Evolutionary conservation across 2,888 invertebrate genomes (phyloP), one percentile per base, ranked within the genome.

Genomic region (Lycaena phlaeas): DNA sequence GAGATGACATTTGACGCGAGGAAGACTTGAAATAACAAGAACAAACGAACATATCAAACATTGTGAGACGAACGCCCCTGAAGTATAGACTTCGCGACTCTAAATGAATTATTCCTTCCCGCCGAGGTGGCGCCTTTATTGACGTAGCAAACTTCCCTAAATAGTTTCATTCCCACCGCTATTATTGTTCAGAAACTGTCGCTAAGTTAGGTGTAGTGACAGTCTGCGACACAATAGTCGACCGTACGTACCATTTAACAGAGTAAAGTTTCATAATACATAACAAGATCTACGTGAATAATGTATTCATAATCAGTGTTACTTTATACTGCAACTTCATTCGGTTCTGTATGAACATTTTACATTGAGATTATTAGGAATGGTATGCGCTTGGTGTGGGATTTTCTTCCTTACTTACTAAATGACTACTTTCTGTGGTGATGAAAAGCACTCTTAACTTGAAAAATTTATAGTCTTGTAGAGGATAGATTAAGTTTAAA

Each of bases 31-130:
- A 29, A 38, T 36, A 31, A 46, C 40, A 46, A 50, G 54, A 56
- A 58, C 52, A 59, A 56, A 57, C 58, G 54, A 59, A 57, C 61
- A 65, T 59, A 57, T 57, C 59, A 53, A 52, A 49, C 45, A 47
- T 43, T 42, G 46, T 40, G 40, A 49, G 49, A 44, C 42, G 49
- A 54, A 51, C 56, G 57, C 63, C 58, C 62, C 45, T 46, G 61
- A 61, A 51, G 51, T 26, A 31, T 26, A 60, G 63, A 63, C 58
- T 62, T 65, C 61, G 61, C 64, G 59, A 74, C 72, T 75, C 67
- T 81, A 79, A 81, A 79, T 81, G 76, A 81, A 81, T 82, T 82
- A 82, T 76, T 71, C 65, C 61, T 63, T 64, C 62, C 68, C 71
- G 67, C 51, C 64, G 60, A 67, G 68, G 69, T 73, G 74, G 68